Percentiles rank a stretch among this genome's conserved stretches.
Conservation (phyloP, 2,113 vertebrate genomes). For the Dasyornis broadbenti region DNA sequence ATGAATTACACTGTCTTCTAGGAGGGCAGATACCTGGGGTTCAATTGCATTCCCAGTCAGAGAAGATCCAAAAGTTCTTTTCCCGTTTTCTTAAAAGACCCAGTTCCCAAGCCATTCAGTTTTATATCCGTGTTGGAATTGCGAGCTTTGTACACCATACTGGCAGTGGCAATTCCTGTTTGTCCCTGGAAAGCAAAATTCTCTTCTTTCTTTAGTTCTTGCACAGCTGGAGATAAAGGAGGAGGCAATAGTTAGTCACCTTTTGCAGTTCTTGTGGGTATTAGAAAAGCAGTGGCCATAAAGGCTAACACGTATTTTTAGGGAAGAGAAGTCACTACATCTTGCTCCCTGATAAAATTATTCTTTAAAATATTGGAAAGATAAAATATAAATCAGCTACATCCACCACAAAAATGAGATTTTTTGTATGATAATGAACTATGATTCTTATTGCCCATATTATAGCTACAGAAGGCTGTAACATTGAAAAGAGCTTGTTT, state of each 20-base stretch:
- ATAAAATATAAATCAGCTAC: neutral
- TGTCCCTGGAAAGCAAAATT: neutral
- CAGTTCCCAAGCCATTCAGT: neutral
- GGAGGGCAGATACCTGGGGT: neutral
- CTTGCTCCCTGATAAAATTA: neutral
- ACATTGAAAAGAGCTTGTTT: slow-evolving; percentile 5
- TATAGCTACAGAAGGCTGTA: neutral
- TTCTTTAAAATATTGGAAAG: neutral
- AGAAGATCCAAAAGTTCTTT: neutral
- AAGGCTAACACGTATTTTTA: neutral
- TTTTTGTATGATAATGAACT: neutral
- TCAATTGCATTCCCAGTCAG: neutral
- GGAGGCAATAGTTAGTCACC: neutral
- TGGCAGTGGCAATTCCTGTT: neutral
- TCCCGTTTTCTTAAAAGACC: neutral
- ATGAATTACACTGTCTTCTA: neutral
- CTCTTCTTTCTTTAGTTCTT: neutral
- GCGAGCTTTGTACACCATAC: neutral
- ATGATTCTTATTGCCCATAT: neutral
- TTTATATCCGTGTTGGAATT: neutral
- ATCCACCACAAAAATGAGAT: neutral
- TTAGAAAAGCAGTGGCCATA: neutral
- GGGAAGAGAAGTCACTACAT: neutral
- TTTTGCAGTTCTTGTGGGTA: neutral
- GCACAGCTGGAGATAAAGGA: neutral